A percentile compares a stretch with the other conserved stretches of the same genome.
phyloP scores from a whole-genome alignment of 2,797 vertebrate species.

The Cyprinodon diabolis region DNA sequence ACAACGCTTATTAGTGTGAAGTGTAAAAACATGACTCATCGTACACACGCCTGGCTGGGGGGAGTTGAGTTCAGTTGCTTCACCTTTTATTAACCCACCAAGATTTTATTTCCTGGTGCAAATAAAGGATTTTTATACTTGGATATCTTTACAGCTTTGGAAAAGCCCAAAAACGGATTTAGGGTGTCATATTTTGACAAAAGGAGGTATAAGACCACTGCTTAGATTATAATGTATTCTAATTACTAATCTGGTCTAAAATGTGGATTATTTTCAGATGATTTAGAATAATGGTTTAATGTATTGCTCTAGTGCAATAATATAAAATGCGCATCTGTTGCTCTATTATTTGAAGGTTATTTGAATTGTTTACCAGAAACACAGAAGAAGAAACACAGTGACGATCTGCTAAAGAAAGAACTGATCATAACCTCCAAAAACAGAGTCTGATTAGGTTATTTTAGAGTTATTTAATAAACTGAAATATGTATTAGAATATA shows the following conservation, averaged over 20 bases:
- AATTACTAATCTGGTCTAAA: background rate
- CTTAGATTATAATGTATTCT: background rate
- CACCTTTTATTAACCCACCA: background rate
- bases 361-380: background rate
- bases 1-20: background rate
- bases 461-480: too few species aligned
- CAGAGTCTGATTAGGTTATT: too few species aligned
- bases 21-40: background rate
- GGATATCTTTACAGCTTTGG: background rate
- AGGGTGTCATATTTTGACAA: background rate
- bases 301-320: background rate
- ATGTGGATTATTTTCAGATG: background rate
- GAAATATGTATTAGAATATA: too few species aligned
- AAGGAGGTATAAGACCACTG: background rate
- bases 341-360: background rate
- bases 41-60: background rate
- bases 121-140: background rate
- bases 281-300: background rate
- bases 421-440: too few species aligned
- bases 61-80: background rate
- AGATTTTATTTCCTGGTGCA: background rate
- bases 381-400: background rate
- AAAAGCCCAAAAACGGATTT: background rate
- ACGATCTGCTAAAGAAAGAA: background rate
- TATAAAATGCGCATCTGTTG: background rate